These are phyloP conservation scores for Mionectes macconnelli DNA, from an alignment of 2,113 vertebrate genomes.

Conservation along the genomic window DNA sequence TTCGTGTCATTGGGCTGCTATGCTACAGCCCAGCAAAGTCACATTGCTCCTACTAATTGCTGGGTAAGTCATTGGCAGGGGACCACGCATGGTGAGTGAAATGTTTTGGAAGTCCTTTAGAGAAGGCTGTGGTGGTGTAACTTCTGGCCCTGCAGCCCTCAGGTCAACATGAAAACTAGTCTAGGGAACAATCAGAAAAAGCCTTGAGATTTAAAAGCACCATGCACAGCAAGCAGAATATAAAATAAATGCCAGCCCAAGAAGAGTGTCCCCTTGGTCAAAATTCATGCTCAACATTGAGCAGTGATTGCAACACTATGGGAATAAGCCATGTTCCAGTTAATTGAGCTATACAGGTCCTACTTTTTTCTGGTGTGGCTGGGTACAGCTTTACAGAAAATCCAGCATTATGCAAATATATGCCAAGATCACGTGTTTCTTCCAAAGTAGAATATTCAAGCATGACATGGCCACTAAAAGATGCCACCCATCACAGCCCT, in stretches of 20 bases:
- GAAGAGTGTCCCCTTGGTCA: background rate
- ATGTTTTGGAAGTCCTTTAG: background rate
- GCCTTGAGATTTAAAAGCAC: background rate
- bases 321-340: background rate
- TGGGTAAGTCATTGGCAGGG: background rate
- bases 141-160: background rate
- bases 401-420: rapidly evolving
- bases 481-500: rapidly evolving
- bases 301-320: rapidly evolving
- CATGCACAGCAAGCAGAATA: background rate
- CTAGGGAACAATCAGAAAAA: background rate
- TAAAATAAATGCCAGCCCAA: background rate
- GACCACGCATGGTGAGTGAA: rapidly evolving
- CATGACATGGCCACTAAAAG: background rate
- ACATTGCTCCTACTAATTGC: background rate
- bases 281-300: background rate
- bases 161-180: background rate
- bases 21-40: background rate
- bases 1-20: background rate
- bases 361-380: background rate
- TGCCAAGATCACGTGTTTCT: background rate
- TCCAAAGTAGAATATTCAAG: background rate
- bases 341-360: background rate
- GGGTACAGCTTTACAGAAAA: background rate
- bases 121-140: background rate